phyloP scores from a whole-genome alignment of 2,797 vertebrate species.

The Crenichthys baileyi region DNA sequence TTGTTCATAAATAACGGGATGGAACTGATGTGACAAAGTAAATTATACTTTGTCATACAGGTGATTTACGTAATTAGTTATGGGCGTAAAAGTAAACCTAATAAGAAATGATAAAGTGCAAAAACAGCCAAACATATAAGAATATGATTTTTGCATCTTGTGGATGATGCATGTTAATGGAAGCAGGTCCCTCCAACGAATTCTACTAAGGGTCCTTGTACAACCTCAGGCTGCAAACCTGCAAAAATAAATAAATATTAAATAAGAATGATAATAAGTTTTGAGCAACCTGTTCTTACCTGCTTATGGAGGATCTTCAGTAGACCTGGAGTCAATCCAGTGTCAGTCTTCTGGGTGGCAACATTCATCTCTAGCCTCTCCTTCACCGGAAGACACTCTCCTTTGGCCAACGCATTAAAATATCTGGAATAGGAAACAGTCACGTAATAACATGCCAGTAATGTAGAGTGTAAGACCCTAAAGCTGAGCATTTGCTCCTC shows the following conservation, averaged over 20 bases:
- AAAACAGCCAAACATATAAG: background rate
- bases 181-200: background rate
- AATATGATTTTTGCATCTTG: background rate
- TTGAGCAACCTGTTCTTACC: constrained; percentile 68
- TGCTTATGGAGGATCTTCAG: constrained; percentile 90
- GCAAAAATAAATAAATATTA: background rate
- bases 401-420: constrained; percentile 87
- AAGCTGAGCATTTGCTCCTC: constrained; percentile 4
- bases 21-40: background rate
- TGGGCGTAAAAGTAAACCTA: background rate
- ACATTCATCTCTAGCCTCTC: constrained; percentile 84
- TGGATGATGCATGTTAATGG: background rate
- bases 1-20: background rate
- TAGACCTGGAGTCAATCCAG: constrained; percentile 86
- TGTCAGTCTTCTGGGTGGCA: constrained; percentile 79
- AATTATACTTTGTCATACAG: background rate
- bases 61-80: background rate
- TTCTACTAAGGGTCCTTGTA: background rate
- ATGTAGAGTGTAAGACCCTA: constrained; percentile 1
- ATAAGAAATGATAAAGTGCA: background rate
- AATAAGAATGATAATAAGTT: background rate
- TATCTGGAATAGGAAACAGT: constrained; percentile 78
- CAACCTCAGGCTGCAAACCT: background rate
- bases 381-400: constrained; percentile 87
- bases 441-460: constrained; percentile 1